These are phyloP conservation scores for Littorina saxatilis DNA, from an alignment of 1,140 invertebrate genomes.

Conservation along the genomic window DNA sequence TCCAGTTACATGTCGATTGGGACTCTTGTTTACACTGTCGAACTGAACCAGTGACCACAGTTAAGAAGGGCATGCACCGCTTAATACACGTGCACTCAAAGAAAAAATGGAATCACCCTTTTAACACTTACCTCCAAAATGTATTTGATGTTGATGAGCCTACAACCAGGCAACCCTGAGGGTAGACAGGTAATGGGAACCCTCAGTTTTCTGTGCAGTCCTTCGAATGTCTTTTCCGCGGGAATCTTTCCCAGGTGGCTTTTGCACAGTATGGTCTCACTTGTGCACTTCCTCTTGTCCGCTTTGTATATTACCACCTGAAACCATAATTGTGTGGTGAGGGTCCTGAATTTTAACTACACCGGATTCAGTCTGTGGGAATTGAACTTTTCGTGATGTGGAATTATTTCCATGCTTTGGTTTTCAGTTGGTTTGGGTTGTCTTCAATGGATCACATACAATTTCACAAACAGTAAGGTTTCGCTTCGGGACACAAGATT, in stretches of 20 bases:
- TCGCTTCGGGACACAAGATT: neutral
- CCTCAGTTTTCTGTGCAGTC: conserved; percentile 34
- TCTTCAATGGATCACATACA: neutral
- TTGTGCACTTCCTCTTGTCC: conserved; percentile 1
- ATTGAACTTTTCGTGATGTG: neutral
- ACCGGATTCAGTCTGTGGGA: neutral
- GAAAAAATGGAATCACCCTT: neutral
- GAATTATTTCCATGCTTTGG: neutral
- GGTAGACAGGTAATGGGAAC: conserved; percentile 32
- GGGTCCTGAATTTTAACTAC: neutral
- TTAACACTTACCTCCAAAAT: conserved; percentile 21
- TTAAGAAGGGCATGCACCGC: neutral
- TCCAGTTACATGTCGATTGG: neutral
- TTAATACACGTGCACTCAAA: neutral
- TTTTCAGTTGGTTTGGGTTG: neutral
- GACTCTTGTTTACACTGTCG: neutral
- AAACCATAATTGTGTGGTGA: neutral
- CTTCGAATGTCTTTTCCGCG: conserved; percentile 29
- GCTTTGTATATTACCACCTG: neutral
- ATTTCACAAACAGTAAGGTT: neutral
- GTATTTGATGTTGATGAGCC: conserved; percentile 40
- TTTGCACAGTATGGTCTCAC: conserved; percentile 24
- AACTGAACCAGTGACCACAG: neutral
- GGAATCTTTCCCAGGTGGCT: neutral
- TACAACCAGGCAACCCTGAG: conserved; percentile 33